Base-by-base conservation (phyloP, 2,888 invertebrate genomes). In the Cyaniris semiargus region DNA sequence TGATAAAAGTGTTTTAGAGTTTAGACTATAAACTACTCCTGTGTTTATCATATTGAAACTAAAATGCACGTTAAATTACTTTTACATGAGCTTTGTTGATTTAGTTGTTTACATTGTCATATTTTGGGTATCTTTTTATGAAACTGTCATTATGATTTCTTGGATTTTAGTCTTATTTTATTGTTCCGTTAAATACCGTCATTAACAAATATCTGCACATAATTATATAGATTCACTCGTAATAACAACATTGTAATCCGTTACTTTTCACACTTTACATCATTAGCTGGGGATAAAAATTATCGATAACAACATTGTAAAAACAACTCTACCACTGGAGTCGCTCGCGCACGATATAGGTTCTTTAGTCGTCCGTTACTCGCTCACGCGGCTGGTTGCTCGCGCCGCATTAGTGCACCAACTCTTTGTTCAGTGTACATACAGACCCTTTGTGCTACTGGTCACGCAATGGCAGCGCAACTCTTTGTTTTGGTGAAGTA, bases 371-470 rank as follows among this genome's bases (percentile, higher is more conserved):
- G 78, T 79, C 79, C 81, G 82, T 81, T 82, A 79, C 80, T 72
- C 81, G 82, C 79, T 77, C 78, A 34, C 81, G 85, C 85, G 88
- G 81, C 81, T 82, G 86, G 84, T 85, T 84, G 84, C 82, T 77
- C 78, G 82, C 80, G 84, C 82, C 15, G 83, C 79, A 76, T 76
- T 81, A 82, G 80, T 79, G 15, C 10, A 27, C 27, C 23, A 4
- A 1, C 27, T 82, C 89, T 92, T 91, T 92, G 90, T 92, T 90
- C 89, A 88, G 87, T 84, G 84, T 80, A 79, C 82, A 82, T 82
- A 84, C 87, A 38, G 87, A 84, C 84, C 85, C 89, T 90, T 91
- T 91, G 91, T 90, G 84, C 78, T 83, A 83, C 79, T 81, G 81
- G 81, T 79, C 86, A 82, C 86, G 87, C 85, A 82, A 90, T 90